Base-by-base conservation (phyloP, 1,140 invertebrate genomes). In the Dendrolimus punctatus region DNA sequence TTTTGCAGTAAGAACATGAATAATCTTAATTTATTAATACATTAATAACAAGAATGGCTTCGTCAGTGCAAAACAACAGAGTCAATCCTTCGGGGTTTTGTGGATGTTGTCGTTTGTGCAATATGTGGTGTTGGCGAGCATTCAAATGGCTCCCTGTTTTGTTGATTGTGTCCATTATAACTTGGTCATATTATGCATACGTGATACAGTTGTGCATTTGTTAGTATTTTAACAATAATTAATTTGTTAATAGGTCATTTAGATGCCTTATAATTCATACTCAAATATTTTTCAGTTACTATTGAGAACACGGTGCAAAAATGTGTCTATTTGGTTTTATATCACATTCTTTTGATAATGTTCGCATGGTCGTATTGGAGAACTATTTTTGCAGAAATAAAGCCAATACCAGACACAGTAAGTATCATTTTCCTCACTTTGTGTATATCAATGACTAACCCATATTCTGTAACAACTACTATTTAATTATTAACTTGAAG, bases 101-200 rank as follows among this genome's bases (percentile, higher is more conserved):
- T 68, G 68, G 57, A 58, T 84, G 79, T 71, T 80, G 72, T 64
- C 76, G 73, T 69, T 69, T 73, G 52, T 82, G 74, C 69, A 85
- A 81, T 66, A 82, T 76, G 79, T 80, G 76, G 81, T 94, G 93
- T 82, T 90, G 95, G 76, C 91, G 91, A 79, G 89, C 89, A 53
- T 89, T 94, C 66, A 95, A 95, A 87, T 99, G 96, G 95, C 90
- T 98, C 74, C 98, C 97, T 66, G 97, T 99, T 53, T 81, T 98
- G 57, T 97, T 99, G 81, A 97, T 99, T 67, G 88, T 95, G 52
- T 91, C 93, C 45, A 93, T 98, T 62, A 92, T 99, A 59, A 89
- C 90, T 56, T 99, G 98, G 98, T 98, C 96, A 4, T 99, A 99
- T 87, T 99, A 99, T 90, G 98, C 97, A 51, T 99, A 98, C 88